A percentile compares a stretch with the other conserved stretches of the same genome.
These are phyloP conservation scores for Gila robusta DNA, from an alignment of 2,797 vertebrate genomes.

Conservation along the genomic window DNA sequence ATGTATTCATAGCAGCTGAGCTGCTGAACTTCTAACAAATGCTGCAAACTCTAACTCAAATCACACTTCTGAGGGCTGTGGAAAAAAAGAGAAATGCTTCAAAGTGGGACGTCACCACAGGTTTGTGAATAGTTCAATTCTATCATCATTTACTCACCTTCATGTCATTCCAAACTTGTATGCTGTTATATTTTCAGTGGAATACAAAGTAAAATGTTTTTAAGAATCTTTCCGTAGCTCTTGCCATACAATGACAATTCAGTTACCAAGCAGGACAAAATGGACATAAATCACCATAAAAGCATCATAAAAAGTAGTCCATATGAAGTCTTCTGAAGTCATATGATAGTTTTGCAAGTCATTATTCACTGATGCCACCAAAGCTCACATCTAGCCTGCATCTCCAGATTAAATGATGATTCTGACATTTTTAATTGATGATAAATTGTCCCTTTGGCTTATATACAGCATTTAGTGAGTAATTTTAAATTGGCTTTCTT, in stretches of 20 bases:
- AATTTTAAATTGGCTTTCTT: not conserved
- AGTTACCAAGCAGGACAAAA: not conserved
- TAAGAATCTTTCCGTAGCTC: not conserved
- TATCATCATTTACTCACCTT: slow-evolving; percentile 19
- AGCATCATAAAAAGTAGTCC: not conserved
- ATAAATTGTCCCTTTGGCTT: slow-evolving; percentile 4
- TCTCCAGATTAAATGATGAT: slow-evolving; percentile 33
- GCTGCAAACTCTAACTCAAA: slow-evolving; percentile 50
- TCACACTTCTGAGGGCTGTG: slow-evolving; percentile 60
- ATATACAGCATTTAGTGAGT: not conserved
- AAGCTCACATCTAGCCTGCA: not conserved
- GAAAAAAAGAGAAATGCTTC: slow-evolving; percentile 59
- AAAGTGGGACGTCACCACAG: slow-evolving; percentile 63
- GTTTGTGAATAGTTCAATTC: slow-evolving; percentile 56
- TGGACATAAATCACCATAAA: not conserved
- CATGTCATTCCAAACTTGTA: not conserved
- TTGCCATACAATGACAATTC: not conserved
- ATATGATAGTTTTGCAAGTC: slow-evolving; percentile 12
- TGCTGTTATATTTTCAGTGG: slow-evolving; percentile 8
- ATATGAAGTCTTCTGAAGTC: not conserved
- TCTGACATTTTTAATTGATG: slow-evolving; percentile 10
- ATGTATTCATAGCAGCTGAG: slow-evolving; percentile 67
- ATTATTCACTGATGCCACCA: not conserved
- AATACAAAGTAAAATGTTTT: not conserved
- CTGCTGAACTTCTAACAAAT: slow-evolving; percentile 51